Conservation (phyloP, 2,888 invertebrate genomes). For the Phengaris arion region DNA sequence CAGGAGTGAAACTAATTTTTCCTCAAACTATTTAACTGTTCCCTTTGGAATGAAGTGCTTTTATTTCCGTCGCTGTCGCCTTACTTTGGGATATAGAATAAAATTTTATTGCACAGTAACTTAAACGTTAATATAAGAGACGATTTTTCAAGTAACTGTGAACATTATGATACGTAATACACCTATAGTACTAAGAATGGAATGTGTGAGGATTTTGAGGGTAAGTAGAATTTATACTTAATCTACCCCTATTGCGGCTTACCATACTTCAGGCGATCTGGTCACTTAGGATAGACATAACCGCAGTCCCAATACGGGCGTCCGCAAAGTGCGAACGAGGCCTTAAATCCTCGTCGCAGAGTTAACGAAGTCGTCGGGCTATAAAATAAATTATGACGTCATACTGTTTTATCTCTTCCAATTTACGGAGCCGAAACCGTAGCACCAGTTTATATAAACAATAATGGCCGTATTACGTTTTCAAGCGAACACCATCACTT, state of each 20-base stretch:
- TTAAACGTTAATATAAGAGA: neutral
- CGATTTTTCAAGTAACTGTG: neutral
- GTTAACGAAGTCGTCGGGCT: conserved; percentile 11
- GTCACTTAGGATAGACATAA: neutral
- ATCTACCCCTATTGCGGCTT: neutral
- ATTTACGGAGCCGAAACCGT: conserved; percentile 59
- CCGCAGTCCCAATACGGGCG: conserved; percentile 2
- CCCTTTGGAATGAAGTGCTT: conserved; percentile 2
- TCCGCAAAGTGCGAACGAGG: conserved; percentile 12
- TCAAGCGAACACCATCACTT: conserved; percentile 53
- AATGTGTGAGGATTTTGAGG: too few species aligned
- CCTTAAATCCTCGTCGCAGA: neutral
- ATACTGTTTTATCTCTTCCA: conserved; percentile 51
- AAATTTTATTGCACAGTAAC: neutral
- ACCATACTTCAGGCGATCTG: neutral
- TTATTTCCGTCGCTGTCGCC: neutral
- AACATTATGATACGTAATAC: too few species aligned
- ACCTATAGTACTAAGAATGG: too few species aligned
- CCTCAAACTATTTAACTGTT: conserved; percentile 16
- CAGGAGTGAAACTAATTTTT: conserved; percentile 22
- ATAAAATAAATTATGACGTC: conserved; percentile 37
- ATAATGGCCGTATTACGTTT: conserved; percentile 62
- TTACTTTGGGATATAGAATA: neutral
- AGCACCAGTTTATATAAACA: conserved; percentile 49
- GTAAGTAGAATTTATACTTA: too few species aligned